phyloP scores from a whole-genome alignment of 1,140 invertebrate species.

The Drosophila cardini region DNA sequence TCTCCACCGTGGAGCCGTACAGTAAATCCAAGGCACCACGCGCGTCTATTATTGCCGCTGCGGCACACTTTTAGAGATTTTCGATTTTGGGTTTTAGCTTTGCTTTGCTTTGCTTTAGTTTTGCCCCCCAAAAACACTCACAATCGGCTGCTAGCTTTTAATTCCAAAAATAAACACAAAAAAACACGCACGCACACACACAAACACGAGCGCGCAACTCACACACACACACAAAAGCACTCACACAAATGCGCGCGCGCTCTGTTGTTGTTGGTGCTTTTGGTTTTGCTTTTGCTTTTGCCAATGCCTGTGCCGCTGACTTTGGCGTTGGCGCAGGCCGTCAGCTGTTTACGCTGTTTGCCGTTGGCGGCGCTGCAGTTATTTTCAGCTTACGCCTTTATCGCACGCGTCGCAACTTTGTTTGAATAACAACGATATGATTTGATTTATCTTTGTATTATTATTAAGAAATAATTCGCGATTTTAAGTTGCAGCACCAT shows the following conservation, averaged over 20 bases:
- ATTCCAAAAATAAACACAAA: conserved; percentile 65
- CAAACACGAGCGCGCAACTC: neutral
- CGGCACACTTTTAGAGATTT: conserved; percentile 70
- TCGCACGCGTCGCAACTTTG: conserved; percentile 28
- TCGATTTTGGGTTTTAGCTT: conserved; percentile 50
- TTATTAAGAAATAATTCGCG: conserved; percentile 53
- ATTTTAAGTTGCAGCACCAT: conserved; percentile 41
- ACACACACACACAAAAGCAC: conserved; percentile 19
- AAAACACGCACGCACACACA: conserved; percentile 35
- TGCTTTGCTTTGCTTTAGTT: conserved; percentile 58
- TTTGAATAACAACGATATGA: conserved; percentile 31
- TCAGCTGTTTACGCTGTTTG: conserved; percentile 47
- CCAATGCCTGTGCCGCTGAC: conserved; percentile 8
- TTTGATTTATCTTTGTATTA: conserved; percentile 18
- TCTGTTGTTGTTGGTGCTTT: conserved; percentile 10
- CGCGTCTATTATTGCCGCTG: conserved; percentile 81
- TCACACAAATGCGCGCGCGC: conserved; percentile 18
- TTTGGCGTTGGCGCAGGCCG: conserved; percentile 17
- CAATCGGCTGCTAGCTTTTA: conserved; percentile 46
- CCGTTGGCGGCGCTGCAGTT: conserved; percentile 31
- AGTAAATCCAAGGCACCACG: conserved; percentile 80
- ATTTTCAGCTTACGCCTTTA: conserved; percentile 6
- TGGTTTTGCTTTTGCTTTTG: conserved; percentile 12
- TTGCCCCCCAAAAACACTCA: conserved; percentile 31
- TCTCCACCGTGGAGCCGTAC: conserved; percentile 86